Base-by-base conservation (phyloP, 2,888 invertebrate species). In the Mechanitis messenoides region DNA sequence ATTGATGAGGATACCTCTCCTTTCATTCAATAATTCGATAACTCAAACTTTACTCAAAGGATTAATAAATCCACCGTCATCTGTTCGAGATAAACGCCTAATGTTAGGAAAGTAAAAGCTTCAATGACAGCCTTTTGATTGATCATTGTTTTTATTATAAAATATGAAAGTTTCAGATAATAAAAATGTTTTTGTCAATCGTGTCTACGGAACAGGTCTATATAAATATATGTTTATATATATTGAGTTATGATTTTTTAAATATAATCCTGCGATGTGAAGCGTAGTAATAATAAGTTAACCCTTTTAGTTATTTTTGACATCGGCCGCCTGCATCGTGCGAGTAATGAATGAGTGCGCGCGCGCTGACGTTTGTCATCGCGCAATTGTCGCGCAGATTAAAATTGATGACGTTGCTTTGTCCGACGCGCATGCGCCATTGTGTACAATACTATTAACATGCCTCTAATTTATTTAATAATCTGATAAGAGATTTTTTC, bases 351-450 rank as follows among this genome's bases (percentile, higher is more conserved):
- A 88, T 88, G 87, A 83, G 84, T 84, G 83, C 79, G 35, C 81
- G 82, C 81, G 79, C 74, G 80, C 72, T 89, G 89, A 89, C 88
- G 88, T 90, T 89, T 89, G 89, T 89, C 90, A 88, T 85, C 87
- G 88, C 77, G 85, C 89, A 87, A 89, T 89, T 88, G 89, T 88
- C 85, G 85, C 80, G 71, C 82, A 85, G 89, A 90, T 90, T 90
- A 89, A 89, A 89, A 90, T 89, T 90, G 89, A 90, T 89, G 90
- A 90, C 87, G 84, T 83, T 79, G 82, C 85, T 84, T 89, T 87
- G 87, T 86, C 79, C 78, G 72, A 75, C 68, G 74, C 83, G 81
- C 83, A 78, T 71, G 74, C 71, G 72, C 80, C 73, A 77, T 83
- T 87, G 66, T 69, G 71, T 75, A 75, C 73, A 71, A 73, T 74